Base-by-base conservation (phyloP, 2,888 invertebrate genomes). In the Chalcis sispes region DNA sequence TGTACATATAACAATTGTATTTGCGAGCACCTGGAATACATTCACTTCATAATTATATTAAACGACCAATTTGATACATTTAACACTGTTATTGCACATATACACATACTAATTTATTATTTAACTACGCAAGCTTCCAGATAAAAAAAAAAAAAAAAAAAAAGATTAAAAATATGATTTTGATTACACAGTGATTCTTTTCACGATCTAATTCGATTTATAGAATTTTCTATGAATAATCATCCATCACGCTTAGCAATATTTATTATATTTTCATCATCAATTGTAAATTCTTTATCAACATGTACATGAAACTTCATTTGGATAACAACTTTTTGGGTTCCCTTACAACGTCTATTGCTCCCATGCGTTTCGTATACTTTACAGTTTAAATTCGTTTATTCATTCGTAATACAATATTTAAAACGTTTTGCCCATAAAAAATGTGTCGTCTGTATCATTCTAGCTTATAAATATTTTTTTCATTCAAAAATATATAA, bases 1-100 rank as follows among this genome's bases (percentile, higher is more conserved):
- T 75, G 75, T 75, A 75, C 64, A 75, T n/a, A 36, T n/a, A 71
- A 70, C 65, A 75, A 58, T 54, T 61, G 52, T 32, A 69, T 69
- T 62, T 54, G 18, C 56, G 58, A 72, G 71, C 61, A 61, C 36
- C 40, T 27, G 25, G 8, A 61, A 25, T 52, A 66, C 54, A 66
- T 15, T 52, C 54, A 25, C 40, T 54, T 25, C n/a, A n/a, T n/a
- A n/a, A 15, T 52, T 36, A 32, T 48, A n/a, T 32, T 42, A n/a
- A 59, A 59, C 48, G 15, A 32, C 48, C 58, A 1, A 27, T 58
- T 23, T 36, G n/a, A n/a, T 32, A 59, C 58, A 69, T 32, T 32
- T 48, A 69, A 69, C 48, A 58, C 32, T 36, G 13, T 42, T 5
- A 20, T 65, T 15, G 15, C 27, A 4, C 56, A 56, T 56, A 18